Base-by-base conservation (phyloP, 1,140 invertebrate species). In the Drosophila navojoa region DNA sequence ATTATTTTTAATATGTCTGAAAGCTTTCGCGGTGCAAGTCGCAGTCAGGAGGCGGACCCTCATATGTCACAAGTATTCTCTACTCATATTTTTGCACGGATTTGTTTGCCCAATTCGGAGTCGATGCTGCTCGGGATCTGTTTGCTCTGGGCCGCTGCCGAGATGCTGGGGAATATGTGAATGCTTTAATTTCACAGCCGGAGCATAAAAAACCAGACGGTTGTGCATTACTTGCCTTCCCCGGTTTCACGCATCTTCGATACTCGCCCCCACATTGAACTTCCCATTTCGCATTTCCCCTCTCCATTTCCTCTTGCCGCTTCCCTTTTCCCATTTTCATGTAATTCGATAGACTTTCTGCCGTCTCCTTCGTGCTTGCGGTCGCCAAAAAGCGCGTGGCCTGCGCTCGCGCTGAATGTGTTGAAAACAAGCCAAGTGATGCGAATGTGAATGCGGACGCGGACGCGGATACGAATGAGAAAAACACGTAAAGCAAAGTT, bases 401-500 rank as follows among this genome's bases (percentile, higher is more conserved):
- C 68, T 54, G 66, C 58, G 16, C 42, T 22, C 54, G 7, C 9
- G 22, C 40, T n/a, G 29, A 25, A 58, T 47, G 71, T 62, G 81
- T 63, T 70, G 69, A 81, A 86, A 86, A 76, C 71, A 81, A 79
- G 82, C 79, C 63, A 78, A 81, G 58, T 81, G 78, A 72, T 72
- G 77, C 60, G 66, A 55, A 81, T 61, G 71, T 52, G 59, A 19
- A 58, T 47, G 29, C 53, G 52, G 25, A 49, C 45, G 27, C 25
- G 52, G 16, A 53, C 60, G 66, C 38, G 57, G 47, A 57, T 57
- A 19, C 7, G 47, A 25, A 44, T 71, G 67, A 10, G 57, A 64
- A 77, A 70, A 85, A 77, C 67, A 81, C 75, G 81, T 79, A 81
- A 79, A 77, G 77, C 60, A 80, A 76, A 86, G 76, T 86, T 86